Percentiles rank a stretch among this genome's conserved stretches.
Conservation (phyloP, 2,888 invertebrate species). For the Synergus umbraculus region DNA sequence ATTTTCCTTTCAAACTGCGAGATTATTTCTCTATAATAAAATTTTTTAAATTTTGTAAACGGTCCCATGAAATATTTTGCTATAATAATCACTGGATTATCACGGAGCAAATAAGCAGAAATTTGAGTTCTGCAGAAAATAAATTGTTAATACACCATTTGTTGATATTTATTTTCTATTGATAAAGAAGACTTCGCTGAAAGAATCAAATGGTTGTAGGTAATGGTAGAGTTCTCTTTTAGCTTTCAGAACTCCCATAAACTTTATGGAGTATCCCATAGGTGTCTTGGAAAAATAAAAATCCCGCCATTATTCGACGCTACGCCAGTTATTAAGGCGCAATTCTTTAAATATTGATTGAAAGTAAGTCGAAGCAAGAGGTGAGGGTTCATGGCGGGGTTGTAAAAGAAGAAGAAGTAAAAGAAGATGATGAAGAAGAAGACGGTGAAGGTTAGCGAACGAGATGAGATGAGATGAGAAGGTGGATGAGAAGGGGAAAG, state of each 20-base stretch:
- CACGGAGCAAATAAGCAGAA: no score
- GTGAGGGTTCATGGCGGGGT: conserved; percentile 57
- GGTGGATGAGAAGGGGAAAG: conserved; percentile 66
- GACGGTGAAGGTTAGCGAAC: conserved; percentile 67
- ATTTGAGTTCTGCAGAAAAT: neutral
- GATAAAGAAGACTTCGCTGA: neutral
- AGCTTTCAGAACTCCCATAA: neutral
- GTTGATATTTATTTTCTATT: neutral
- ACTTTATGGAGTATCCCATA: neutral
- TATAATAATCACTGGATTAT: no score
- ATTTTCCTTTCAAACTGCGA: no score
- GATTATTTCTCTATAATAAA: no score
- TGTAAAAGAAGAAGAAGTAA: conserved; percentile 48
- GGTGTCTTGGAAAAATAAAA: neutral
- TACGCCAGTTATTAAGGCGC: conserved; percentile 73
- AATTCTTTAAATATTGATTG: conserved; percentile 77
- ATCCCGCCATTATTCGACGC: conserved; percentile 64
- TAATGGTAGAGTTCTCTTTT: neutral
- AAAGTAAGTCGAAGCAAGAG: conserved; percentile 64
- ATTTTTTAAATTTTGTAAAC: no score
- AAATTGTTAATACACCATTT: neutral
- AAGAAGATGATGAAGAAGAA: conserved; percentile 57
- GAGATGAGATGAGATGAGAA: conserved; percentile 67
- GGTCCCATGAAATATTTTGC: no score
- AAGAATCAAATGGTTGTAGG: neutral